Base-by-base conservation (phyloP, 64 coral and sea anemone genomes). In the Exaiptasia diaphana region DNA sequence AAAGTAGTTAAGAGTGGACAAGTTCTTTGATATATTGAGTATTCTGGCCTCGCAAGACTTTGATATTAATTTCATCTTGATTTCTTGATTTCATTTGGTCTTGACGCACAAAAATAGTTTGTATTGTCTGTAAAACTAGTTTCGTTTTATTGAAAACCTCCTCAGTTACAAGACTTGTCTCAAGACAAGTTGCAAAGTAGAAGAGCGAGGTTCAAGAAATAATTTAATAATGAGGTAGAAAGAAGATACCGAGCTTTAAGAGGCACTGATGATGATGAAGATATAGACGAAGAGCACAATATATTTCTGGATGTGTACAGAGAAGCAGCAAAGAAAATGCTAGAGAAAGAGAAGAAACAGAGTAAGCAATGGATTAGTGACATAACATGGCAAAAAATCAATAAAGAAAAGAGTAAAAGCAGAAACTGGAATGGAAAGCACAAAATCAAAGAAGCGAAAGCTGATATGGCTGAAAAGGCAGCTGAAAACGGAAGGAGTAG, bases 311-410 rank as follows among this genome's bases (percentile, higher is more conserved):
- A 42, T 20, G 40, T 41, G 69, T 73, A 73, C 40, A 73, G 40
- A 42, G 69, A 73, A 41, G 34, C 69, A 11, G 69, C 69, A 15
- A 44, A 73, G 69, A 29, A 40, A 18, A 44, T 48, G 18, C 20
- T 73, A n/a, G 69, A 39, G 21, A 41, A 41, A 20, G 20, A 4
- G 7, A 73, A 73, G 29, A 44, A 73, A 34, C 69, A 73, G 42
- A 73, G 69, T 39, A 73, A 73, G 42, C 69, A 11, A 23, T 3
- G 69, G 69, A 73, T 73, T 42, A 27, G 69, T 9, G 69, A 42
- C 6, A 29, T 4, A 21, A 73, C 32, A 9, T 39, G 37, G 69
- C 40, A n/a, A 39, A 73, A 73, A 48, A 29, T 48, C 17, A 48
- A 48, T 8, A 17, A 48, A 48, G 17, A 17, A 17, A 48, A 48